Percentiles rank a stretch among this genome's conserved stretches.
Evolutionary conservation across 2,113 vertebrate genomes (phyloP).

Genomic region (Pseudopodoces humilis): DNA sequence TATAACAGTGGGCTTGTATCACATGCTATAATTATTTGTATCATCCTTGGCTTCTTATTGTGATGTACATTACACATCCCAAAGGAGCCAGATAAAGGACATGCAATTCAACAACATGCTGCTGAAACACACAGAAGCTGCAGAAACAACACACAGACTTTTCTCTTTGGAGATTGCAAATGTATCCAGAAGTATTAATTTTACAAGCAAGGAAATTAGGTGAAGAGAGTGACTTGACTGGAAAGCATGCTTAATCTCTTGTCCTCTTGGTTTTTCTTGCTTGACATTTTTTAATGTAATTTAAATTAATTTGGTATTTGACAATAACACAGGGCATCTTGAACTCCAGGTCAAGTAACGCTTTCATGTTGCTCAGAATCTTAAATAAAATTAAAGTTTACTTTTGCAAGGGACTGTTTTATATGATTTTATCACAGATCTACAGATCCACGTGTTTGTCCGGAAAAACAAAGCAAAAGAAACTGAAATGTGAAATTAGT

Average conservation of each 20-base stretch:
- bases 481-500: background rate
- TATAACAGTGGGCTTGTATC: constrained; percentile 34
- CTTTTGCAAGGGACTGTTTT: background rate
- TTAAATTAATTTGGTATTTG: constrained; percentile 23
- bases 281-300: background rate
- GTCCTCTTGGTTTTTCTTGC: background rate
- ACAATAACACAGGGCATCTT: background rate
- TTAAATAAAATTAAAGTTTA: background rate
- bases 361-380: background rate
- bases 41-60: constrained; percentile 44
- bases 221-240: background rate
- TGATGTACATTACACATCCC: constrained; percentile 41
- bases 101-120: background rate
- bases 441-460: background rate
- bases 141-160: constrained; percentile 10
- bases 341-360: background rate
- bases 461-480: background rate
- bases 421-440: background rate
- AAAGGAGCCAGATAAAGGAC: constrained; percentile 34
- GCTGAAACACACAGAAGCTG: background rate
- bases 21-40: constrained; percentile 60
- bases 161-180: constrained; percentile 15
- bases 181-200: constrained; percentile 23
- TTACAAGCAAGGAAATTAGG: background rate
- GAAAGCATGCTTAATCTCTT: background rate